These are phyloP conservation scores for Melinaea menophilus DNA, from an alignment of 2,888 invertebrate genomes.

Conservation along the genomic window DNA sequence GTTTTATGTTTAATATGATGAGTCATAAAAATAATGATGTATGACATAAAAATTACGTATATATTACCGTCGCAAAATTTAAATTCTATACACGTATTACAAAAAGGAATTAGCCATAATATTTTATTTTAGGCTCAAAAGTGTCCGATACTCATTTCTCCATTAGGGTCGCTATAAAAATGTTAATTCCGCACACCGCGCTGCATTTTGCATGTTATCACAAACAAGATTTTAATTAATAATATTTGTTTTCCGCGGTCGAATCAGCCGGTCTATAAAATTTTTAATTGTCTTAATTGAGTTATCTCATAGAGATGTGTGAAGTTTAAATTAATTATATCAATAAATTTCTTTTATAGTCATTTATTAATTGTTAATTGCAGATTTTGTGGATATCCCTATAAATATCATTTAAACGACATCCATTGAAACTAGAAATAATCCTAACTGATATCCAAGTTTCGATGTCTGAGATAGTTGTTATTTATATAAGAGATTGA, in stretches of 20 bases:
- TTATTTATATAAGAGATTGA: too few species aligned
- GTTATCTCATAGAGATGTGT: conserved; percentile 10
- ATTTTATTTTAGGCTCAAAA: conserved; percentile 27
- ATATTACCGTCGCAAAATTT: neutral
- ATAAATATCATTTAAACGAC: too few species aligned
- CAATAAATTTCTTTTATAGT: too few species aligned
- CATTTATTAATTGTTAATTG: too few species aligned
- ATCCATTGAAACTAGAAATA: too few species aligned
- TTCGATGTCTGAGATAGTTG: too few species aligned
- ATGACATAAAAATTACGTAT: too few species aligned
- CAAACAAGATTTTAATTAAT: conserved; percentile 69
- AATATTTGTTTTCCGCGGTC: conserved; percentile 49
- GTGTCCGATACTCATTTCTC: conserved; percentile 39
- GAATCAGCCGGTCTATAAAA: conserved; percentile 23
- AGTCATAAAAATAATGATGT: too few species aligned
- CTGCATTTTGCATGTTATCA: conserved; percentile 54
- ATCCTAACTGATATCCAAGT: too few species aligned
- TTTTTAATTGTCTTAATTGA: conserved; percentile 28
- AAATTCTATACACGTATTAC: conserved; percentile 6
- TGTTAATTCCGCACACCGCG: conserved; percentile 40
- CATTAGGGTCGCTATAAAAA: conserved; percentile 41
- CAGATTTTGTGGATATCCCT: too few species aligned
- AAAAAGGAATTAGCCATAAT: conserved; percentile 19
- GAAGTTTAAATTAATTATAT: too few species aligned
- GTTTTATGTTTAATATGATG: too few species aligned